Base-by-base conservation (phyloP, 2,113 vertebrate species). In the Synodontis membranacea region DNA sequence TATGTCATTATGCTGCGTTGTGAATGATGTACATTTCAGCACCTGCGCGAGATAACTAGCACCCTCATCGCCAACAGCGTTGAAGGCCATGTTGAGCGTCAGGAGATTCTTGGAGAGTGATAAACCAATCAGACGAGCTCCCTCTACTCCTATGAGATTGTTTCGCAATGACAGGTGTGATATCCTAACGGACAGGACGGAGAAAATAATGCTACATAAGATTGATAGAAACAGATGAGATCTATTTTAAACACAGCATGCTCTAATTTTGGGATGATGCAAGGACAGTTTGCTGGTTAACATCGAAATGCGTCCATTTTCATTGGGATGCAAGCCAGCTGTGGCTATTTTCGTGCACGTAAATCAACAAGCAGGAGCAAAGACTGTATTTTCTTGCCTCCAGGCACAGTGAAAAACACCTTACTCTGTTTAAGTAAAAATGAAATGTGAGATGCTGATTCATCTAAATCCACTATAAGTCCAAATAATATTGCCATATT, bases 61-160 rank as follows among this genome's bases (percentile, higher is more conserved):
- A 0, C 97, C 97, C 37, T 75, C 46, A 80, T 98, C 96, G 0
- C 96, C 93, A 39, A 98, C 95, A 87, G 78, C 91, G 90, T 98
- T 98, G 92, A 96, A 98, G 11, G 93, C 93, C 91, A 98, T 93
- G 87, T 95, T 96, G 87, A 98, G 95, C 0, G 93, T 94, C 44
- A 92, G 28, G 0, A 98, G 94, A 74, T 88, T 95, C 64, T 89
- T 94, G 91, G 95, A 96, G 52, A 98, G 93, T 1, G 94, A 93
- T 28, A 88, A 93, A 25, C 96, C 96, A 15, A 98, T 93, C 34
- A 96, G 93, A 66, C 50, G 64, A 0, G 96, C 95, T 0, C 92
- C 96, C 0, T 90, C 85, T 7, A 96, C 95, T 2, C 93, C 93
- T 0, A 98, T 95, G 76, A 60, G 66, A 87, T 96, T 97, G 90